phyloP scores from a whole-genome alignment of 2,888 invertebrate genomes.

The Lysandra coridon region DNA sequence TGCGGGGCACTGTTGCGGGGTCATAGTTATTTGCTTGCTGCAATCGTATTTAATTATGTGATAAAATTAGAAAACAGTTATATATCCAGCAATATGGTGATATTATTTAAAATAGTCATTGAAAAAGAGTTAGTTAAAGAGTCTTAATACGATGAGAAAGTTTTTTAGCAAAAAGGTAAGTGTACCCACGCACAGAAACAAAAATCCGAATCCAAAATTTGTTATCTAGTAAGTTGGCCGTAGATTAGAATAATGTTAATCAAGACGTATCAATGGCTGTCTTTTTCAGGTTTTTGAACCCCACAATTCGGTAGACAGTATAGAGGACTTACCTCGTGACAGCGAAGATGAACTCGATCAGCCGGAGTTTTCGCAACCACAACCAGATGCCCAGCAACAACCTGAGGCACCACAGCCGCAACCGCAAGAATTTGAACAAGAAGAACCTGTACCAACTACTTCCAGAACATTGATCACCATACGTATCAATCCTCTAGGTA shows the following conservation, averaged over 20 bases:
- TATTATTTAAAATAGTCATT: background rate
- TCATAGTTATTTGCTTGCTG: background rate
- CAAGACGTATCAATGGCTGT: no score
- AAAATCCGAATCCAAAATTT: no score
- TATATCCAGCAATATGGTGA: background rate
- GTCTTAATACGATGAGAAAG: background rate
- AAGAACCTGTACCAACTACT: background rate
- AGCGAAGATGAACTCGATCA: background rate
- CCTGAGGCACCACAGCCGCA: background rate
- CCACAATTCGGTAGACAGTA: constrained; percentile 4
- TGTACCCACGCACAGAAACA: background rate
- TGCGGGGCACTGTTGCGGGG: background rate
- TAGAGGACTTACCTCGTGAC: constrained; percentile 3
- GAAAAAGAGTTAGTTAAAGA: background rate
- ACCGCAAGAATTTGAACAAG: background rate
- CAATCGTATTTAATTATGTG: background rate
- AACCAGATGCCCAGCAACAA: background rate
- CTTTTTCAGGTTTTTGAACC: background rate
- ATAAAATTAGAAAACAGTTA: background rate
- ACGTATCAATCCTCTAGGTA: constrained; percentile 15
- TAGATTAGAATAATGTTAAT: no score
- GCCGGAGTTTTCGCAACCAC: background rate
- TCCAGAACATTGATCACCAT: background rate
- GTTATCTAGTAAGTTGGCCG: no score
- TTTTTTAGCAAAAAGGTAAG: background rate